Evolutionary conservation across 2,113 vertebrate species (phyloP), one percentile per base, ranked within the genome.

Genomic region (Synodontis membranacea): DNA sequence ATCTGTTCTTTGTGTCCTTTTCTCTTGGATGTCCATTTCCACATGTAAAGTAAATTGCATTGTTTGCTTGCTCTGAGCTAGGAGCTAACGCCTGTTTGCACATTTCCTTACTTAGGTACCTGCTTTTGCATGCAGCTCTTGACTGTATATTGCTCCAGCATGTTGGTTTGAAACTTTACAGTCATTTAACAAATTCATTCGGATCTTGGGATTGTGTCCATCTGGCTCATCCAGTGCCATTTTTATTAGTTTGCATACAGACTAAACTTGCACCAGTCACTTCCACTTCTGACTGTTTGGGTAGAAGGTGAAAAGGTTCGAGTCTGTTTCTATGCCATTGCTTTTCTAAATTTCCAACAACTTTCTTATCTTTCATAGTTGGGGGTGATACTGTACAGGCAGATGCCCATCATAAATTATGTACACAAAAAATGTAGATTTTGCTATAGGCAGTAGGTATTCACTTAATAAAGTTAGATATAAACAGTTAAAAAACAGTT

Each of bases 1-100:
- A 52, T 52, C 15, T 78, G 48, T 78, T 78, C 28, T 78, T 78
- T 78, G 75, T 78, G 46, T 78, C 75, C 46, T 78, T 78, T 78
- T 78, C 48, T 78, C 75, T 78, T 52, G 75, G 46, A 78, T 78
- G n/a, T 34, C 75, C 44, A 52, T 78, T 31, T 78, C 75, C 44
- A 52, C 75, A 10, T 78, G 75, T 52, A 78, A 78, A 78, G 75
- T 78, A 52, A 78, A 3, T 52, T 78, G 17, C 46, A 78, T 78
- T 34, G 48, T 52, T 78, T 50, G 75, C 75, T 78, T 78, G 75
- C 46, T 50, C 48, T 52, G 46, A 78, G 48, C 28, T 19, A 78
- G 28, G 75, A 52, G 52, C 28, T 52, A 50, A 78, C 52, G 75
- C 75, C 46, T 52, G 75, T 78, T 52, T 15, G 52, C 23, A 75